Conservation (phyloP, 2,888 invertebrate genomes). For the Galerucella nymphaeae region DNA sequence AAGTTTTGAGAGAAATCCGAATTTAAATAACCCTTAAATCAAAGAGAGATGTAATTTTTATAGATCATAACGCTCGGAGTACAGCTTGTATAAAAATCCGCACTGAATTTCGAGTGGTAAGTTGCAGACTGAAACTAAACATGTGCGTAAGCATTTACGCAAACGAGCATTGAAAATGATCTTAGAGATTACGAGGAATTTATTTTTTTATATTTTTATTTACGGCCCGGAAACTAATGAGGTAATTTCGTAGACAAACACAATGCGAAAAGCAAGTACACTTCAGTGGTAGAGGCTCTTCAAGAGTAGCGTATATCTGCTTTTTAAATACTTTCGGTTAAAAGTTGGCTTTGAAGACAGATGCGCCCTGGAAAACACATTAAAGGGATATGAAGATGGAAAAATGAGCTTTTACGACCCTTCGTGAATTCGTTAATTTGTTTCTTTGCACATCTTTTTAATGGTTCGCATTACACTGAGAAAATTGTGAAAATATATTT, state of each 20-base stretch:
- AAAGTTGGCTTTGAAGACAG: slow-evolving; percentile 31
- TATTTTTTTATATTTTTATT: slow-evolving; percentile 48
- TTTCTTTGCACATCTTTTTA: slow-evolving; percentile 18
- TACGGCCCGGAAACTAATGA: slow-evolving; percentile 44
- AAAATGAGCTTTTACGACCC: slow-evolving; percentile 16
- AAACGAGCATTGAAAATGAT: slow-evolving; percentile 53
- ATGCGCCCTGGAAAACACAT: slow-evolving; percentile 27
- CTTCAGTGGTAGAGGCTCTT: slow-evolving; percentile 29
- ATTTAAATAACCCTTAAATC: too few relatives aligned
- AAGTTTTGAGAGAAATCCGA: too few relatives aligned
- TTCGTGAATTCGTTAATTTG: slow-evolving; percentile 23
- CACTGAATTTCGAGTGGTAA: slow-evolving; percentile 58
- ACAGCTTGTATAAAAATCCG: slow-evolving; percentile 1
- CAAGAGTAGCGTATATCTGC: slow-evolving; percentile 35
- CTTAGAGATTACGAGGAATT: slow-evolving; percentile 54
- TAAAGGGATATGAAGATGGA: slow-evolving; percentile 23
- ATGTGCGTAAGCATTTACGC: slow-evolving; percentile 58
- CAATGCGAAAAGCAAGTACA: slow-evolving; percentile 39
- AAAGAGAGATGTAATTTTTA: not conserved
- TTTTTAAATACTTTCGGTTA: slow-evolving; percentile 34
- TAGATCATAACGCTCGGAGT: not conserved
- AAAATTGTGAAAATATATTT: not conserved
- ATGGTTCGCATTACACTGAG: slow-evolving; percentile 7
- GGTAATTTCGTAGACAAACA: slow-evolving; percentile 45
- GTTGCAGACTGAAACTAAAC: slow-evolving; percentile 58